These are phyloP conservation scores for Battus philenor DNA, from an alignment of 1,140 invertebrate genomes.

Conservation along the genomic window DNA sequence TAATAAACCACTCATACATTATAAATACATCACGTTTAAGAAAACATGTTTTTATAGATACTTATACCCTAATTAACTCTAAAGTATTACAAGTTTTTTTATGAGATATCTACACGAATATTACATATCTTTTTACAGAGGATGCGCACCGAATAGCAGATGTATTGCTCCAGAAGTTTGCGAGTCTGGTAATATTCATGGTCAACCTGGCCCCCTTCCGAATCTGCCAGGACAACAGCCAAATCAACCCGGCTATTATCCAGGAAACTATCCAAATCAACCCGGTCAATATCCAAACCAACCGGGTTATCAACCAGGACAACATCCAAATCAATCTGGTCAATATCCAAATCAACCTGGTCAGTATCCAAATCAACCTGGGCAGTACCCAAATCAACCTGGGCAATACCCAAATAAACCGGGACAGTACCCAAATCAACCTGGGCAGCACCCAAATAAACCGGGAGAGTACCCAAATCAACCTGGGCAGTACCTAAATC, in stretches of 20 bases:
- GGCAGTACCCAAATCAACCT: slow-evolving; percentile 8
- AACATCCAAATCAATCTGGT: slow-evolving; percentile 13
- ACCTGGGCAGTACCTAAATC: slow-evolving; percentile 4
- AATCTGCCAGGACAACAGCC: slow-evolving; percentile 13
- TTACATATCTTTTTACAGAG: slow-evolving; percentile 34
- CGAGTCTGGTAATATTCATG: slow-evolving; percentile 19
- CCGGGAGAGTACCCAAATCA: slow-evolving; percentile 5
- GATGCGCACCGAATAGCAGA: slow-evolving; percentile 67
- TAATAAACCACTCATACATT: not conserved
- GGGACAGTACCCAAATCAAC: not conserved
- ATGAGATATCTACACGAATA: slow-evolving; percentile 2
- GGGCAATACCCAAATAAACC: slow-evolving; percentile 18
- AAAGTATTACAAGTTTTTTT: not conserved
- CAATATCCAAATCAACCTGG: slow-evolving; percentile 17
- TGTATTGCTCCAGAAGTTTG: slow-evolving; percentile 78
- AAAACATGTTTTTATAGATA: not conserved
- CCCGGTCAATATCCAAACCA: not conserved
- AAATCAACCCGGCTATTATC: not conserved
- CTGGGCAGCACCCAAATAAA: slow-evolving; percentile 13
- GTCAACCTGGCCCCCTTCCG: slow-evolving; percentile 7
- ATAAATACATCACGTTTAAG: not conserved
- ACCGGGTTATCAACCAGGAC: slow-evolving; percentile 8
- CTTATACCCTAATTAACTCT: not conserved
- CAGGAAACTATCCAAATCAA: slow-evolving; percentile 12
- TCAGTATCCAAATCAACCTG: slow-evolving; percentile 3